Base-by-base conservation (phyloP, 2,888 invertebrate genomes). In the Cremastinae sp. region DNA sequence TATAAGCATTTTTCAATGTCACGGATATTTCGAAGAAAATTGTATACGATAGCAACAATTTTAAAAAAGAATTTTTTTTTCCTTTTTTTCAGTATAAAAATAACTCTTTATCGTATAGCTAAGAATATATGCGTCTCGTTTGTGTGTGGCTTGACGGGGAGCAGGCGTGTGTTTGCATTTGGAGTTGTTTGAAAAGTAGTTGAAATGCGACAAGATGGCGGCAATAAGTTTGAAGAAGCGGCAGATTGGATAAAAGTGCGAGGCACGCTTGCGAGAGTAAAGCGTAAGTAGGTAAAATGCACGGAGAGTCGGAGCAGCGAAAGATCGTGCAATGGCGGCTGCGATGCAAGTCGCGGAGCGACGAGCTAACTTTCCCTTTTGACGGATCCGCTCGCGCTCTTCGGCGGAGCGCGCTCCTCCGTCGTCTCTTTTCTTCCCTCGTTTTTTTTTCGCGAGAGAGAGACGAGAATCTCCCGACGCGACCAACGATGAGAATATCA, bases 331-430 rank as follows among this genome's bases (percentile, higher is more conserved):
- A 28, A 28, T 41, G 54, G 54, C 66, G 68, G 68, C 49, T 61
- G 74, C 56, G 62, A 64, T 22, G 64, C 28, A 34, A 47, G 53
- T 43, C 34, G 54, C 58, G 64, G 28, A 28, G 28, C 62, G 69
- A 71, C 47, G 51, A 28, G 73, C 54, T 73, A 73, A 78, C 78
- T 78, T 78, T 78, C 78, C 78, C 78, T 78, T 78, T 78, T 78
- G 75, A 73, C 76, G 75, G 78, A 78, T 78, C 73, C 71, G 47
- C 65, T 59, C 51, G 49, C 51, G 53, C 10, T 22, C 47, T 65
- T 53, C 43, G 22, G 36, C 64, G 64, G 36, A 18, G 51, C 43
- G 53, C 41, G 51, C 65, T 65, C 22, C 38, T 65, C n/a, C 36
- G 53, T n/a, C n/a, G n/a, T n/a, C n/a, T n/a, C 22, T 10, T 14